Percentiles rank a stretch among this genome's conserved stretches.
Evolutionary conservation across 2,888 invertebrate genomes (phyloP).

Genomic region (Neoscelio sp.): DNA sequence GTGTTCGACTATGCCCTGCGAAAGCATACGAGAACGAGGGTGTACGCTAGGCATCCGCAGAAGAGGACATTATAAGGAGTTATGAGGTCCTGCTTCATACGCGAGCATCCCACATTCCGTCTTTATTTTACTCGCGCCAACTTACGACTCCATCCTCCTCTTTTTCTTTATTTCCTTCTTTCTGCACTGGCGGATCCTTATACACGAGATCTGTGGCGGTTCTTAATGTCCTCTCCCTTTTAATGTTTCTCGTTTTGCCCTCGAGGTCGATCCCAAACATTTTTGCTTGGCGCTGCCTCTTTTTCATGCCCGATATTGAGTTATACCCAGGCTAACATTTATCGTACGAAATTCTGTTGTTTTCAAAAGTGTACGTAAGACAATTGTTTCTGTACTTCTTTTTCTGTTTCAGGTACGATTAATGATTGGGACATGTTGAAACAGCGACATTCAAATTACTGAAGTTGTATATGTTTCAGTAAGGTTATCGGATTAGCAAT

Average conservation of each 20-base stretch:
- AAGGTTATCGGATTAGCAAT: too few relatives aligned
- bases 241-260: constrained; percentile 81
- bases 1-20: constrained; percentile 71
- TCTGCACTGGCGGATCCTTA: constrained; percentile 76
- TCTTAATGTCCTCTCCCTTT: constrained; percentile 82
- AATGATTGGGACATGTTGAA: constrained; percentile 9
- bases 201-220: constrained; percentile 82
- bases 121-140: constrained; percentile 67
- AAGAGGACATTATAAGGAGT: constrained; percentile 83
- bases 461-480: too few relatives aligned
- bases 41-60: constrained; percentile 82
- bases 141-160: constrained; percentile 66
- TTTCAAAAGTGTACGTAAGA: constrained; percentile 43
- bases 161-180: constrained; percentile 71
- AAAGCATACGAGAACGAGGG: constrained; percentile 79
- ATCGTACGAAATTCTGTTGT: constrained; percentile 61
- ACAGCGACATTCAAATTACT: constrained; percentile 6
- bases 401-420: constrained; percentile 16
- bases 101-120: constrained; percentile 79
- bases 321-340: constrained; percentile 77
- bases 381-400: constrained; percentile 45
- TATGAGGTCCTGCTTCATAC: constrained; percentile 82
- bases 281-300: constrained; percentile 79
- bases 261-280: constrained; percentile 81
- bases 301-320: constrained; percentile 80